phyloP scores from a whole-genome alignment of 2,888 invertebrate species.

The Chymomyza procnemis region DNA sequence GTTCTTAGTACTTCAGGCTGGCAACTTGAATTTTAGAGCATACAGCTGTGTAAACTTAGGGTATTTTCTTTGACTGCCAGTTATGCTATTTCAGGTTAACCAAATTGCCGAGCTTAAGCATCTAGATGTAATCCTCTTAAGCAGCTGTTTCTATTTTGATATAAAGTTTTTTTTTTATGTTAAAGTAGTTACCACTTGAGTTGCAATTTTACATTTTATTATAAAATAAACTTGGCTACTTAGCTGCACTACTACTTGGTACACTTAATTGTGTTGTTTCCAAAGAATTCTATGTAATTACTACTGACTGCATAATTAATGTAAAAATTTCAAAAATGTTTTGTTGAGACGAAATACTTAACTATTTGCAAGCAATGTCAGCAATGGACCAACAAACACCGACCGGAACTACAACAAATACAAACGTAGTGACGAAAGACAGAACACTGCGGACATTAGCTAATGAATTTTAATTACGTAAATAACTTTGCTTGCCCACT shows the following conservation, averaged over 20 bases:
- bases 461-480: slow-evolving; percentile 63
- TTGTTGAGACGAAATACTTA: not conserved
- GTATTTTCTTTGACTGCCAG: not conserved
- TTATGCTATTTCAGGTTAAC: not conserved
- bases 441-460: slow-evolving; percentile 15
- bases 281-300: not conserved
- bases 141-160: not conserved
- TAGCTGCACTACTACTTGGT: not conserved
- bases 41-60: not conserved
- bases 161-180: too few species aligned
- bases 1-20: not conserved
- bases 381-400: slow-evolving; percentile 11
- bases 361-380: slow-evolving; percentile 6
- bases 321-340: not conserved
- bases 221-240: not conserved
- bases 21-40: not conserved
- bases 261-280: not conserved
- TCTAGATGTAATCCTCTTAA: not conserved
- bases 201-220: too few species aligned
- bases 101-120: not conserved
- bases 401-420: not conserved
- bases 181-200: too few species aligned
- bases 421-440: not conserved
- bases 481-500: slow-evolving; percentile 36
- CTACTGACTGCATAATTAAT: not conserved